phyloP scores from a whole-genome alignment of 2,888 invertebrate species.

The Lysandra coridon region DNA sequence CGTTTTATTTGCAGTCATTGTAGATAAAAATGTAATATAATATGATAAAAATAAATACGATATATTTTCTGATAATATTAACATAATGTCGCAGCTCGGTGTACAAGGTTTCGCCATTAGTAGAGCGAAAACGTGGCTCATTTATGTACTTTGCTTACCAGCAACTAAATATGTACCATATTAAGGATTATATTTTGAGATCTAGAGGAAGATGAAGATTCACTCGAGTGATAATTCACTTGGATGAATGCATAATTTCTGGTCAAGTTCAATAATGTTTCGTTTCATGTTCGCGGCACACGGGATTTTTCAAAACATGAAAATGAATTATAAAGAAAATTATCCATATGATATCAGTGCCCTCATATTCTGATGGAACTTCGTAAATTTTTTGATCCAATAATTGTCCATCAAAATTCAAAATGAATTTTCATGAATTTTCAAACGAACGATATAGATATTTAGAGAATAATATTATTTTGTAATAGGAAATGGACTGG shows the following conservation, averaged over 20 bases:
- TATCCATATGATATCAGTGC: too few relatives aligned
- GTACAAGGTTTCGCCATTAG: slow-evolving; percentile 67
- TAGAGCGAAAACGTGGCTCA: slow-evolving; percentile 60
- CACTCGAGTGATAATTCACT: too few relatives aligned
- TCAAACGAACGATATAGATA: too few relatives aligned
- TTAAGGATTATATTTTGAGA: slow-evolving; percentile 62
- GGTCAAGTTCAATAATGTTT: too few relatives aligned
- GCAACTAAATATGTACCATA: slow-evolving; percentile 39
- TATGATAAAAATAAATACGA: slow-evolving; percentile 31
- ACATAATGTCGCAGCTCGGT: slow-evolving; percentile 52
- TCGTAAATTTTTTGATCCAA: too few relatives aligned
- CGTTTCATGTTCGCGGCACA: background rate
- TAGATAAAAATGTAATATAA: slow-evolving; percentile 8
- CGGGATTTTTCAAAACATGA: background rate
- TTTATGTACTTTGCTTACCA: slow-evolving; percentile 57
- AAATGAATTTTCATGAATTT: too few relatives aligned
- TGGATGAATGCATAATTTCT: background rate
- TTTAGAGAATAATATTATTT: too few relatives aligned
- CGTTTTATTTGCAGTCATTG: background rate
- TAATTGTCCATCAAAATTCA: too few relatives aligned
- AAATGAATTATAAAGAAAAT: background rate
- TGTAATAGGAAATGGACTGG: too few relatives aligned
- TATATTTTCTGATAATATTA: slow-evolving; percentile 51
- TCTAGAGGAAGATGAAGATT: slow-evolving; percentile 37
- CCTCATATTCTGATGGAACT: too few relatives aligned